These are phyloP conservation scores for Troilus luridus DNA, from an alignment of 2,888 invertebrate species.

Conservation along the genomic window DNA sequence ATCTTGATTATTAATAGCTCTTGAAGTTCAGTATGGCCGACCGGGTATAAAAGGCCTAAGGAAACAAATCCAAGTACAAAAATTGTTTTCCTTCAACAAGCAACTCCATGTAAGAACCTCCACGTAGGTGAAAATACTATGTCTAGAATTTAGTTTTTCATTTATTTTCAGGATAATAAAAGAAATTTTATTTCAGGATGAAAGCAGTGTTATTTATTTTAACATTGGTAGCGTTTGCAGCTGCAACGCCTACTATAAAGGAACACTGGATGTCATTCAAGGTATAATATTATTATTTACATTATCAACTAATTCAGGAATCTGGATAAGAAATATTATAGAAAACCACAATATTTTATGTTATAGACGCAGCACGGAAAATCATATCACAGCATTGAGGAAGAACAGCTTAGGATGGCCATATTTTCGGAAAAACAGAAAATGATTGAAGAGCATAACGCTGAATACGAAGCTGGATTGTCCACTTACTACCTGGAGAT, in stretches of 20 bases:
- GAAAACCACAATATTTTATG: background rate
- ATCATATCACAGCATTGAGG: background rate
- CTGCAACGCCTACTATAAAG: background rate
- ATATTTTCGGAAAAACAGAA: background rate
- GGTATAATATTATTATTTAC: background rate
- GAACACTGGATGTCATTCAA: background rate
- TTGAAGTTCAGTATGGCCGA: background rate
- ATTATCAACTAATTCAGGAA: too few relatives aligned
- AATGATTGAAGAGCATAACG: background rate
- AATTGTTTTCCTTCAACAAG: background rate
- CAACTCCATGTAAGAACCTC: background rate
- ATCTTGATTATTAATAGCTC: background rate
- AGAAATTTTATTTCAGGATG: background rate
- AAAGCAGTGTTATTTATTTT: background rate
- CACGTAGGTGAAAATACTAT: too few relatives aligned
- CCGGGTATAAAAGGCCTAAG: background rate
- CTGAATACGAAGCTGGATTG: background rate
- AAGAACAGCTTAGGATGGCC: background rate
- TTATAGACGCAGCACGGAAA: background rate
- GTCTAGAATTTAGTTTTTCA: too few relatives aligned
- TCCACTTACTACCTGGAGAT: background rate
- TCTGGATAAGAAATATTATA: too few relatives aligned
- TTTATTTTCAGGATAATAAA: background rate
- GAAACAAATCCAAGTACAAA: background rate
- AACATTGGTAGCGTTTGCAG: background rate